Base-by-base conservation (phyloP, 2,888 invertebrate genomes). In the Polia nebulosa region DNA sequence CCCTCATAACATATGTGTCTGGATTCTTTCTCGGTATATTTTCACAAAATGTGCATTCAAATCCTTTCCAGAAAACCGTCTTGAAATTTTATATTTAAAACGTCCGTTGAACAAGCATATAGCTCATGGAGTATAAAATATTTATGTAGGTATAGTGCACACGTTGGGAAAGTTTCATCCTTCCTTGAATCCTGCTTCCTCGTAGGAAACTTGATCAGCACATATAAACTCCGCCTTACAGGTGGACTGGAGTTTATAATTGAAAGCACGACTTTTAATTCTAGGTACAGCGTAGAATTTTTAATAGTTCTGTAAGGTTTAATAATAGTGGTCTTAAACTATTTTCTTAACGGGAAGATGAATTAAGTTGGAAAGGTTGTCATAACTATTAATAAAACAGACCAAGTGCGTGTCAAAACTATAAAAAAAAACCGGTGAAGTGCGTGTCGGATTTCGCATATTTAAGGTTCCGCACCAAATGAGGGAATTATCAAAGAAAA, bases 201-300 rank as follows among this genome's bases (percentile, higher is more conserved):
- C 20, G 17, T n/a, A 49, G 1, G 8, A 70, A 68, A 71, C 34
- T 41, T 29, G 51, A 68, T 51, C 71, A 49, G 39, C 22, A 9
- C n/a, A 29, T 51, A 29, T 41, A 27, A 71, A 72, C 13, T 69
- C 22, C 9, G 15, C 39, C 17, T 47, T 41, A 15, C 11, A 22
- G 3, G 17, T 15, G 20, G 13, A 22, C 39, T 68, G 34, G 17
- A 49, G 32, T 59, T 49, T 49, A 15, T 25, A 49, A 51, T 32
- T 55, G 20, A 45, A 47, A 32, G 27, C 13, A 9, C 32, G 32
- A 32, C 47, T 13, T 9, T 25, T 20, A 45, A n/a, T 25, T 39
- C 27, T 39, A 1, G 17, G 9, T 29, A n/a, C n/a, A 36, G 5
- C 7, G 17, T 29, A 2, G 22, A 51, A 27, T n/a, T 13, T 41